phyloP scores from a whole-genome alignment of 2,888 invertebrate species.

The Halictus quadricinctus region DNA sequence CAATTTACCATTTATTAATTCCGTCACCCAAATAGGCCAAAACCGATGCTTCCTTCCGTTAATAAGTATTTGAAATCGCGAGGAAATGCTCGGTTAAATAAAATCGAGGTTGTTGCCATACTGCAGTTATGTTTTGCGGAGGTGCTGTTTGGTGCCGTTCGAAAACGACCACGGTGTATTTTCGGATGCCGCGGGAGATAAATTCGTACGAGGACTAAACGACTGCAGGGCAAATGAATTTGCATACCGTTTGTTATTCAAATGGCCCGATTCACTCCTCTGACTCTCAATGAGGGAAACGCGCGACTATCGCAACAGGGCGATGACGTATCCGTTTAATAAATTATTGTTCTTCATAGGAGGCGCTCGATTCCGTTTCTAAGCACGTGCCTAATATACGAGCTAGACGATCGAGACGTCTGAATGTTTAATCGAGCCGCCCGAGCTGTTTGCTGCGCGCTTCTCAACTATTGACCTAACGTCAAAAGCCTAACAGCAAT shows the following conservation, averaged over 20 bases:
- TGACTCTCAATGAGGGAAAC: constrained; percentile 77
- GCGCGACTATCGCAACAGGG: constrained; percentile 65
- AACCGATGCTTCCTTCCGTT: neutral
- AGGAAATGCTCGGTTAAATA: neutral
- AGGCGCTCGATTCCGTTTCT: constrained; percentile 65
- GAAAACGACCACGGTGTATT: constrained; percentile 42
- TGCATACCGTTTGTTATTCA: constrained; percentile 82
- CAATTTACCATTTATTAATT: too few relatives aligned
- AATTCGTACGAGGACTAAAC: constrained; percentile 50
- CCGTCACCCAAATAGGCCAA: too few relatives aligned
- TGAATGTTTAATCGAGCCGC: constrained; percentile 28
- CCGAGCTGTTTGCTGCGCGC: constrained; percentile 10
- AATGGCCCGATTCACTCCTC: constrained; percentile 77
- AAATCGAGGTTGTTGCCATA: neutral
- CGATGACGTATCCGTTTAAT: constrained; percentile 73
- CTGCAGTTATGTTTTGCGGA: neutral
- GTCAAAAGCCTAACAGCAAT: neutral
- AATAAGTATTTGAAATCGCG: neutral
- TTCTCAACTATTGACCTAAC: constrained; percentile 4
- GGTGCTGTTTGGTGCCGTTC: constrained; percentile 4
- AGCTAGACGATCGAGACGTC: constrained; percentile 70
- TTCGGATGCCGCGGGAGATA: constrained; percentile 48
- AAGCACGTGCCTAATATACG: constrained; percentile 74
- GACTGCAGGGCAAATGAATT: constrained; percentile 71
- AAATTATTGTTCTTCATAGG: constrained; percentile 73